Evolutionary conservation across 1,140 invertebrate genomes (phyloP).

Genomic region (Eulimnadia texana): DNA sequence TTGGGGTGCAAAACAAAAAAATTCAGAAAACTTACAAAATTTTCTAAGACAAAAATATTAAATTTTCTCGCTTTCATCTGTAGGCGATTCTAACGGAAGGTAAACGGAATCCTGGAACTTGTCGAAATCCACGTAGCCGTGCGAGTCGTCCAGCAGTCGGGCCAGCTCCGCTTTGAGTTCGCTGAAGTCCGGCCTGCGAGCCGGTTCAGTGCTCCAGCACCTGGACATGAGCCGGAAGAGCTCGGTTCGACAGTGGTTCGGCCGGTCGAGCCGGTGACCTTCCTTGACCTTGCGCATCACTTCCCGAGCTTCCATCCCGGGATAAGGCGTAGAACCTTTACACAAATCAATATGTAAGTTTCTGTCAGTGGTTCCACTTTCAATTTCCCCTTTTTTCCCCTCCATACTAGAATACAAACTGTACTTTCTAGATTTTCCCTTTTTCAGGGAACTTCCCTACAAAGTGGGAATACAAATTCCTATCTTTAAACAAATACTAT

Average conservation of each 20-base stretch:
- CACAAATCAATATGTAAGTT: conserved; percentile 10
- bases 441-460: too few species aligned
- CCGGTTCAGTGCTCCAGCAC: conserved; percentile 59
- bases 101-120: conserved; percentile 44
- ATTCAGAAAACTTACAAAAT: background rate
- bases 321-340: conserved; percentile 63
- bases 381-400: too few species aligned
- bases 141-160: conserved; percentile 48
- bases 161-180: conserved; percentile 50
- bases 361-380: too few species aligned
- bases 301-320: conserved; percentile 58
- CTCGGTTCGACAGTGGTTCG: conserved; percentile 55
- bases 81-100: conserved; percentile 22
- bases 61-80: conserved; percentile 22
- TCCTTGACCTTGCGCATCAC: conserved; percentile 58
- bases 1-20: background rate
- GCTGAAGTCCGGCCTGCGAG: conserved; percentile 53
- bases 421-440: too few species aligned
- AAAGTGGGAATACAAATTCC: too few species aligned
- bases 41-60: conserved; percentile 9
- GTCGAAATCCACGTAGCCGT: conserved; percentile 60
- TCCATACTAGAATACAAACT: too few species aligned
- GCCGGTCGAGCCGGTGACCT: conserved; percentile 55
- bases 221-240: conserved; percentile 56
- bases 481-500: too few species aligned